A percentile compares a stretch with the other conserved stretches of the same genome.
Conservation (phyloP, 2,888 invertebrate genomes). For the Aleiodes leptofemur region DNA sequence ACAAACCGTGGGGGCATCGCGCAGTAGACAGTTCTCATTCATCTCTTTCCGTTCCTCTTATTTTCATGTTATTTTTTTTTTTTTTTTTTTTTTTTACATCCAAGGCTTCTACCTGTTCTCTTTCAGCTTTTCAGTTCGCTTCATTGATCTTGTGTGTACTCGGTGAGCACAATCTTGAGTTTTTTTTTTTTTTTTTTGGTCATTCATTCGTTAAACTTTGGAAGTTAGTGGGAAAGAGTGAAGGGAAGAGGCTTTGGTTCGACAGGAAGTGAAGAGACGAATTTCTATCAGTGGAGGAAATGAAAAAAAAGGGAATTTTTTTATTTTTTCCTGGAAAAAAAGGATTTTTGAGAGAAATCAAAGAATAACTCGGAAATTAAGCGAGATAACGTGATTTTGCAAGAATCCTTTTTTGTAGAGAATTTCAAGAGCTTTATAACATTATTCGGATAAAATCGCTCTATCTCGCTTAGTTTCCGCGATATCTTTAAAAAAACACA, state of each 20-base stretch:
- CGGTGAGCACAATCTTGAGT: constrained; percentile 14
- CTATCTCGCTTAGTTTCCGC: constrained; percentile 1
- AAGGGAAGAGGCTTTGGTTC: background rate
- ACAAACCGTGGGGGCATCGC: constrained; percentile 31
- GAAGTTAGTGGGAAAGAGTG: background rate
- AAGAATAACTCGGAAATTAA: background rate
- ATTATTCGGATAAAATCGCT: too few relatives aligned
- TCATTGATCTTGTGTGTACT: constrained; percentile 52
- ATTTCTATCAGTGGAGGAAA: background rate
- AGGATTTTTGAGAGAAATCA: too few relatives aligned
- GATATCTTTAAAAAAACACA: too few relatives aligned
- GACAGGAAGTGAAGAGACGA: constrained; percentile 17
- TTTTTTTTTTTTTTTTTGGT: constrained; percentile 1
- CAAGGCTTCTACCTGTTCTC: constrained; percentile 56
- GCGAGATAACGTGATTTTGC: too few relatives aligned
- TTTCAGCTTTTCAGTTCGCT: constrained; percentile 53
- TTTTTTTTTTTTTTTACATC: constrained; percentile 26
- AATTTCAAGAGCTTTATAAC: too few relatives aligned
- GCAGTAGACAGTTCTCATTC: constrained; percentile 56
- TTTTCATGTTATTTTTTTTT: background rate
- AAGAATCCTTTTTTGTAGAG: too few relatives aligned
- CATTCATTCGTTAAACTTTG: constrained; percentile 28
- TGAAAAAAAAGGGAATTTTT: too few relatives aligned
- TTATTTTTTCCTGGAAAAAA: too few relatives aligned
- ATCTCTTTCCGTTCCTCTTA: constrained; percentile 52